These are phyloP conservation scores for Drosophila tanythrix DNA, from an alignment of 2,888 invertebrate species.

Conservation along the genomic window DNA sequence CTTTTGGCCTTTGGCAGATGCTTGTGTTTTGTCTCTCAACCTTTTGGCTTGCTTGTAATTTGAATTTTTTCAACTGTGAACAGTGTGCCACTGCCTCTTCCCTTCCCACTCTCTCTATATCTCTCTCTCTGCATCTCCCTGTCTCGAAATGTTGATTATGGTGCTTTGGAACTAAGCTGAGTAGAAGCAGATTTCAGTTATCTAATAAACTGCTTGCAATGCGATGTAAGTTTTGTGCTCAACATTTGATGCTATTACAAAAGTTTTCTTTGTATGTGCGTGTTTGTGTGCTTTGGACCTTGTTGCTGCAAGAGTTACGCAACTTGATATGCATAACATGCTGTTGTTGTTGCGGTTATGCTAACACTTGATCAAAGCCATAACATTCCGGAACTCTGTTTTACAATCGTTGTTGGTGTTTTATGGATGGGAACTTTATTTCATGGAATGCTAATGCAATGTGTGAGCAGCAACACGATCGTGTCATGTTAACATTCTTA, in stretches of 20 bases:
- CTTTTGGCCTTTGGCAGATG: slow-evolving; percentile 57
- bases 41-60: slow-evolving; percentile 67
- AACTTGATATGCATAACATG: not conserved
- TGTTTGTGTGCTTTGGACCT: slow-evolving; percentile 1
- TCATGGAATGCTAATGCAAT: not conserved
- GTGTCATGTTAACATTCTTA: not conserved
- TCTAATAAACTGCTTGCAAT: slow-evolving; percentile 56
- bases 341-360: not conserved
- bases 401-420: not conserved
- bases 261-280: slow-evolving; percentile 8
- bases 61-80: slow-evolving; percentile 74
- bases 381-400: not conserved
- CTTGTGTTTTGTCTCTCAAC: slow-evolving; percentile 32
- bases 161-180: slow-evolving; percentile 18
- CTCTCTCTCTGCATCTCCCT: not conserved
- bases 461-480: not conserved
- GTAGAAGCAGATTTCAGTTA: slow-evolving; percentile 47
- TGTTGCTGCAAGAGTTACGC: slow-evolving; percentile 8
- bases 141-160: slow-evolving; percentile 43
- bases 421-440: not conserved
- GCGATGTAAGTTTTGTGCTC: slow-evolving; percentile 11
- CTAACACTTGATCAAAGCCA: slow-evolving; percentile 1
- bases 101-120: not conserved
- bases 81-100: slow-evolving; percentile 9
- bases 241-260: slow-evolving; percentile 26